Percentiles rank a stretch among this genome's conserved stretches.
Evolutionary conservation across 2,113 vertebrate species (phyloP).

Genomic region (Odontesthes bonariensis): DNA sequence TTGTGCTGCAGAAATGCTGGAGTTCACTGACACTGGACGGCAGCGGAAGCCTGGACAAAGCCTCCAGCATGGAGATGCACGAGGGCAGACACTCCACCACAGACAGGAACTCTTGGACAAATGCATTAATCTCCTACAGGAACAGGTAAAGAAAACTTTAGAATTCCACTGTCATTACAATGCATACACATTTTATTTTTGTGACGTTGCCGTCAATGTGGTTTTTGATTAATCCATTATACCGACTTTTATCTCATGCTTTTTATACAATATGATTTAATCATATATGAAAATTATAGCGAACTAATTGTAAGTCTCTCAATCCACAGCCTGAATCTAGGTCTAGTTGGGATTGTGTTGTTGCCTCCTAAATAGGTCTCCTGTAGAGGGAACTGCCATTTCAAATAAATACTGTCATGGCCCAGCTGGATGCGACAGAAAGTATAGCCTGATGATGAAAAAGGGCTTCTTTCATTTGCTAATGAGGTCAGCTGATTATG

Average conservation of each 20-base stretch:
- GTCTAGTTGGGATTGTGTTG: neutral
- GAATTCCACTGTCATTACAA: neutral
- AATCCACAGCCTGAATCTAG: neutral
- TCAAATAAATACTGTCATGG: conserved; percentile 20
- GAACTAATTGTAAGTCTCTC: too few relatives aligned
- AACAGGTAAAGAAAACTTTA: neutral
- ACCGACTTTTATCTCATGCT: too few relatives aligned
- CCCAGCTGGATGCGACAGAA: conserved; percentile 54
- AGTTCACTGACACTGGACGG: conserved; percentile 63
- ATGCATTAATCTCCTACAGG: conserved; percentile 77
- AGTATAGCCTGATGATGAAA: conserved; percentile 50
- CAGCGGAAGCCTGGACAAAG: conserved; percentile 59
- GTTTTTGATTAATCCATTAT: too few relatives aligned
- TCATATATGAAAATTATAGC: too few relatives aligned
- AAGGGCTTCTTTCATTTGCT: conserved; percentile 73
- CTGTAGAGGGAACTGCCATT: conserved; percentile 7
- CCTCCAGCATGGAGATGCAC: conserved; percentile 72
- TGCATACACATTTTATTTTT: too few relatives aligned
- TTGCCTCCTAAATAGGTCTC: neutral
- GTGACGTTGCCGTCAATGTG: too few relatives aligned
- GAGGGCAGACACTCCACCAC: conserved; percentile 78
- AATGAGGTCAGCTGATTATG: conserved; percentile 75
- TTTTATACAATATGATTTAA: too few relatives aligned
- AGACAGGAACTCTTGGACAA: conserved; percentile 74
- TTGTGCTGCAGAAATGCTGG: conserved; percentile 63